These are phyloP conservation scores for Platichthys stellatus DNA, from an alignment of 2,113 vertebrate genomes.

Conservation along the genomic window DNA sequence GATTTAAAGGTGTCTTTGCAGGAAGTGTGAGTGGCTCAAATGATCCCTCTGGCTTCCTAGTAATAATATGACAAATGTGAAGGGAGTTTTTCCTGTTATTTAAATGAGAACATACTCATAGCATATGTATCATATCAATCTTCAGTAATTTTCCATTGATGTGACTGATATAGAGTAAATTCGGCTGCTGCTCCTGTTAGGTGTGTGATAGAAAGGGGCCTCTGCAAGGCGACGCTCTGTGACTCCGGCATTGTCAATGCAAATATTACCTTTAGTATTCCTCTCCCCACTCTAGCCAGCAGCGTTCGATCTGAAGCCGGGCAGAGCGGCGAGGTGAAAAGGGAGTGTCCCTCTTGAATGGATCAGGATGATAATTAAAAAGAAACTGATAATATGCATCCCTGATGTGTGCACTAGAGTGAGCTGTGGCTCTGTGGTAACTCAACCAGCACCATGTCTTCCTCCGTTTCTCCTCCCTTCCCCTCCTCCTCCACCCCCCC, in stretches of 20 bases:
- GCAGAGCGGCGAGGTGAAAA: constrained; percentile 36
- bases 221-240: constrained; percentile 10
- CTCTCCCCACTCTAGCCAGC: constrained; percentile 3
- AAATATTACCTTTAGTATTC: constrained; percentile 34
- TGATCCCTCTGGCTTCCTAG: constrained; percentile 3
- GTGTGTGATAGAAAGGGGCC: constrained; percentile 10
- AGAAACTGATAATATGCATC: constrained; percentile 3
- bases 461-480: not conserved
- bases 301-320: constrained; percentile 34
- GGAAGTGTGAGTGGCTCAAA: constrained; percentile 24
- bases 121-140: not conserved
- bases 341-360: constrained; percentile 35
- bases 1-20: constrained; percentile 26
- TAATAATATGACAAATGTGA: constrained; percentile 14
- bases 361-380: constrained; percentile 9
- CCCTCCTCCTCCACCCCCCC: not conserved
- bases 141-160: not conserved
- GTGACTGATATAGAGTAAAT: not conserved
- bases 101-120: not conserved
- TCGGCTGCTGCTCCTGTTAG: constrained; percentile 45
- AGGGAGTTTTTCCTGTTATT: constrained; percentile 3
- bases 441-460: constrained; percentile 39
- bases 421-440: constrained; percentile 43
- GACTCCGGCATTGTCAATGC: constrained; percentile 20
- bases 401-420: constrained; percentile 37